Evolutionary conservation across 2,888 invertebrate genomes (phyloP), one percentile per base, ranked within the genome.

Genomic region (Rotaria magnacalcarata): DNA sequence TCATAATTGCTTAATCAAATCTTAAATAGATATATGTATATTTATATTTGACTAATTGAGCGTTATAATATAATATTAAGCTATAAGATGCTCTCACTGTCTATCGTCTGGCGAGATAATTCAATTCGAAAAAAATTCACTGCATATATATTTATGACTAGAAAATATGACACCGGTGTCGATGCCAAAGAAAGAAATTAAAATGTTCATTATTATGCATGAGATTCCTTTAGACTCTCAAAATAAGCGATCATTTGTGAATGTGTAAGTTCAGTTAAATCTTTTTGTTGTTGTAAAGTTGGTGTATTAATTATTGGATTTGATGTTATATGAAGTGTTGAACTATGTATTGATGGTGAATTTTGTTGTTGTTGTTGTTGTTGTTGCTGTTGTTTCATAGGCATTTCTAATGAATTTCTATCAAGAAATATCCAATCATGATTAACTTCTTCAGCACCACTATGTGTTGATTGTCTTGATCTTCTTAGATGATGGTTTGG

Each of bases 341-440:
- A 47, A 80, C 16, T 80, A 47, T 80, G 19, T 80, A 80, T 80
- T 47, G 47, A 67, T 34, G 67, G 34, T 27, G 67, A 34, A 41
- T 34, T 67, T 19, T 34, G 14, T 67, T 67, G 67, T 34, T 67
- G 67, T 16, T 67, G 58, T 14, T 27, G 50, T 14, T 50, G 67
- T 67, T 67, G 67, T 27, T 67, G 58, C 11, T 27, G n/a, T 14
- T 60, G 58, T 47, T 47, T 80, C 11, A n/a, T 11, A 8, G 80
- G 80, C 47, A 80, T 47, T 80, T 80, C 80, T 47, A 80, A n/a
- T 11, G 80, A 80, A 47, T 47, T 80, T 80, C 24, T 43, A 80
- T 80, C 80, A 1, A 80, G 47, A 80, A 80, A 80, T 80, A 80
- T 80, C 80, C 80, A 80, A 80, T 80, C 80, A 80, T 80, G 43